Evolutionary conservation across 92 coral and sea anemone species (phyloP), one percentile per base, ranked within the genome.

Genomic region (Blastomussa wellsi): DNA sequence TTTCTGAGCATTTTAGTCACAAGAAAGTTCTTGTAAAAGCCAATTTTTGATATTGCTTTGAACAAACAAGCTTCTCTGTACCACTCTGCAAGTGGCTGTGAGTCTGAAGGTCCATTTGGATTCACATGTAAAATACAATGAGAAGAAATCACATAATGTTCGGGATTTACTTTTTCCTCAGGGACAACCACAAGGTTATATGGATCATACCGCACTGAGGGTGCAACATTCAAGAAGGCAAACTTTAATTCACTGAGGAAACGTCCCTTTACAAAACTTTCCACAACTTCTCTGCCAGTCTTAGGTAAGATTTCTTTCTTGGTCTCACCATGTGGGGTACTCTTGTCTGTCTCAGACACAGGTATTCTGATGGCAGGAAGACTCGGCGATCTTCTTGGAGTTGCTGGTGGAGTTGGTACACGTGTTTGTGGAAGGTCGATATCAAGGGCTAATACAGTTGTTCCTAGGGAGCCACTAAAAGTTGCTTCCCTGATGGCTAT

Each of bases 121-220:
- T 86, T 79, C 66, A 97, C 93, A 82, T 97, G 98, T 35, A 97
- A 92, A 37, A 97, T 89, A 55, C 98, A 92, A 82, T 97, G 94
- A 10, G 99, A 91, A n/a, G 99, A 97, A 62, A 97, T 91, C 72
- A 97, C 92, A 90, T 89, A 97, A 84, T 97, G 98, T 47, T 97
- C 98, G 52, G 96, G 98, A 69, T 97, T 91, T 28, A 91, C 91
- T 78, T 90, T 93, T 29, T 95, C 93, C 85, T 92, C 95, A 7
- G 97, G 88, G 14, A 97, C 97, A 48, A 86, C 97, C 60, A 97
- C 90, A 67, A 97, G 83, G 71, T 95, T 86, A 79, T 97, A 97
- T 9, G 99, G 99, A 73, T 97, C 95, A 93, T 95, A 95, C 5
- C 91, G 86, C 68, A 60, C 76, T 53, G 98, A 89, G 28, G 94